phyloP scores from a whole-genome alignment of 2,113 vertebrate species.

The Corythaixoides concolor region DNA sequence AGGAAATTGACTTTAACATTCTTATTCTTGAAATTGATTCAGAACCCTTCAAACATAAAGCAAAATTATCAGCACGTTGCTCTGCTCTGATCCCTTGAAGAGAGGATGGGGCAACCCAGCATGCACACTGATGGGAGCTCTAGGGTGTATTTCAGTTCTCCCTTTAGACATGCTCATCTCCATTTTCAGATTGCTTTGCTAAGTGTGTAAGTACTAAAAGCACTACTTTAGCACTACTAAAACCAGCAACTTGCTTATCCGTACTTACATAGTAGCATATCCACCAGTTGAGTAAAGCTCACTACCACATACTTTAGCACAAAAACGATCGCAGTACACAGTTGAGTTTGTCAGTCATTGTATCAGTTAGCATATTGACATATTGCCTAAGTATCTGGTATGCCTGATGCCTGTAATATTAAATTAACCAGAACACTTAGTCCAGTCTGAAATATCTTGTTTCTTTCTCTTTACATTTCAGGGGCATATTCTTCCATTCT shows the following conservation, averaged over 20 bases:
- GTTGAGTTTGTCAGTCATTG: neutral
- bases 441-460: neutral
- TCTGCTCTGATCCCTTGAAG: neutral
- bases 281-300: neutral
- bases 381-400: neutral
- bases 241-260: neutral
- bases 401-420: neutral
- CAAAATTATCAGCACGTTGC: neutral
- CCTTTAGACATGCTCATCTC: neutral
- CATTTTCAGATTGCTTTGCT: neutral
- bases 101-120: neutral
- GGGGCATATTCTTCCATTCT: neutral
- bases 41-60: neutral
- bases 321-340: neutral
- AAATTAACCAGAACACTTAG: neutral
- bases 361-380: neutral
- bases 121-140: neutral
- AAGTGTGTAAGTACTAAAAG: neutral
- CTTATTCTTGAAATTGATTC: neutral
- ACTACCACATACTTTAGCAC: neutral
- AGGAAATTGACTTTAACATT: neutral
- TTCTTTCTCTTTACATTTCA: neutral
- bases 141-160: neutral
- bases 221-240: neutral
- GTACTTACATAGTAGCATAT: accelerated